These are phyloP conservation scores for Adelphocoris suturalis DNA, from an alignment of 2,888 invertebrate species.

Conservation along the genomic window DNA sequence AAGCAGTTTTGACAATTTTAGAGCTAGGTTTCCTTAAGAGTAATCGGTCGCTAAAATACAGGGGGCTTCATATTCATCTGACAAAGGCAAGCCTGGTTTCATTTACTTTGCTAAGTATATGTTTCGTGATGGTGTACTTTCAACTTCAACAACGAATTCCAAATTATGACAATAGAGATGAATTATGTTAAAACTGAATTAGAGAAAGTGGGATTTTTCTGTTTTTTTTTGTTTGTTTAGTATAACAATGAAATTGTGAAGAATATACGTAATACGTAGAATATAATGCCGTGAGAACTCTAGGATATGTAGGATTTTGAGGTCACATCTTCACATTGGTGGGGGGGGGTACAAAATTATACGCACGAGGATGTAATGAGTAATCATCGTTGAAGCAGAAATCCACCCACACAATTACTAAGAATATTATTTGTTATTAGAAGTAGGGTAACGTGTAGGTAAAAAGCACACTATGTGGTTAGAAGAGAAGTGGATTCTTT, in stretches of 20 bases:
- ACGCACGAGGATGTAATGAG: neutral
- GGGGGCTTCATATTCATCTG: constrained; percentile 36
- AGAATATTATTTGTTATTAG: neutral
- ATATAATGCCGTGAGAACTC: neutral
- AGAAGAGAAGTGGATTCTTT: constrained; percentile 27
- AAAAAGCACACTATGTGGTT: constrained; percentile 55
- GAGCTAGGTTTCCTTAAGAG: neutral
- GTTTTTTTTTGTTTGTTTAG: too few species aligned
- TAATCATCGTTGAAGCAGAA: neutral
- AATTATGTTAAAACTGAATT: too few species aligned
- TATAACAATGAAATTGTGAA: too few species aligned
- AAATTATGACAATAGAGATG: neutral
- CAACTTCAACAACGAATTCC: neutral
- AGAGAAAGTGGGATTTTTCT: too few species aligned
- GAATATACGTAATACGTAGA: too few species aligned
- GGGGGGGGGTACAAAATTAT: too few species aligned
- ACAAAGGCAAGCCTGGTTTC: constrained; percentile 48
- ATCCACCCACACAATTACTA: neutral
- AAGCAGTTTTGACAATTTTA: neutral
- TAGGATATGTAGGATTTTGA: constrained; percentile 28
- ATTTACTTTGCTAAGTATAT: constrained; percentile 9
- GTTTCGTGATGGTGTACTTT: neutral
- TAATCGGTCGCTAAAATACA: constrained; percentile 32
- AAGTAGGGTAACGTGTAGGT: constrained; percentile 43
- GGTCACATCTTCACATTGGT: neutral